Evolutionary conservation across 1,140 invertebrate species (phyloP), one percentile per base, ranked within the genome.

Genomic region (Colletes gigas): DNA sequence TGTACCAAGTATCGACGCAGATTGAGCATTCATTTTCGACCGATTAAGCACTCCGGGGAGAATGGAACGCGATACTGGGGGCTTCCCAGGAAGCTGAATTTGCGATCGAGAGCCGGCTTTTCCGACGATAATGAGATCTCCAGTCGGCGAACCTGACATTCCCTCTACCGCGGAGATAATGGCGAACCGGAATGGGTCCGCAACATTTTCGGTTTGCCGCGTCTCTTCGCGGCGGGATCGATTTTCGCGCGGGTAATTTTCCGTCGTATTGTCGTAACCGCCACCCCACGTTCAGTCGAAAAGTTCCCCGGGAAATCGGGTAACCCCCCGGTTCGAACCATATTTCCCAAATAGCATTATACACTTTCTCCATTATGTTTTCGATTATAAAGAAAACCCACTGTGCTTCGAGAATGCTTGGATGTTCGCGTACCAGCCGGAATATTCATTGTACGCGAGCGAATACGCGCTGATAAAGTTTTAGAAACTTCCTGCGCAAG

Each of bases 11-110:
- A 73, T 63, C 77, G 69, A 55, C 73, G 57, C 77, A 79, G 70
- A 79, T 79, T 73, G 77, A 79, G 73, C 57, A 73, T 73, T 79
- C 77, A 65, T 79, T 79, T 79, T 60, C 77, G 60, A 30, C 70
- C 77, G 69, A 79, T 73, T 79, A 79, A 72, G 60, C 77, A 79
- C 77, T 66, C 72, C 30, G 30, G 47, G 60, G 77, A 39, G 52
- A 79, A 73, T 79, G 77, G 69, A 79, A 79, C 50, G 60, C 70
- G 77, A 79, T 78, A 70, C 55, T 30, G 30, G 57, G 47, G 47
- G n/a, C n/a, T 54, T 59, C 74, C 41, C 41, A 50, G 50, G 30
- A 41, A 63, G 77, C 30, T 72, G 54, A 78, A 73, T 65, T 54
- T 60, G 39, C 59, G 59, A 63, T 63, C 44, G 41, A 54, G 50